phyloP scores from a whole-genome alignment of 2,113 vertebrate species.

The Austrofundulus limnaeus region DNA sequence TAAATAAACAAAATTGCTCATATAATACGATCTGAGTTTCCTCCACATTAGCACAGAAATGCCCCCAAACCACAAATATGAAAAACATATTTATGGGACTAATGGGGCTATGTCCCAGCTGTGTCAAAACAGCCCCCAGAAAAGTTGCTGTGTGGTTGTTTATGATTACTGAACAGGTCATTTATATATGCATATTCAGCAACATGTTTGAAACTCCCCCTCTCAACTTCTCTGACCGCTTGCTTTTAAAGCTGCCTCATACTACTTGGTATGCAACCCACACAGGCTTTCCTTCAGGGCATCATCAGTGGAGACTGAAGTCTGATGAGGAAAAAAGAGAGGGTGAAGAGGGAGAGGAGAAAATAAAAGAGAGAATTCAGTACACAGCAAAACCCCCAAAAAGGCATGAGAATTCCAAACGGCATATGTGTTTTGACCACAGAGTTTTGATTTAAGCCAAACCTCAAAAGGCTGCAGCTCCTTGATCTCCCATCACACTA shows the following conservation, averaged over 20 bases:
- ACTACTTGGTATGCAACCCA: constrained; percentile 73
- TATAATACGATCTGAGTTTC: constrained; percentile 42
- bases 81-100: constrained; percentile 70
- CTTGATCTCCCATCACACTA: constrained; percentile 35
- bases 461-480: constrained; percentile 43
- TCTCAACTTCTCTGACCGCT: constrained; percentile 59
- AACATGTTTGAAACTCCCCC: constrained; percentile 64
- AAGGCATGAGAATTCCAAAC: constrained; percentile 51
- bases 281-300: constrained; percentile 71
- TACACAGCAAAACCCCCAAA: constrained; percentile 47
- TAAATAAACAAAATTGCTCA: constrained; percentile 49
- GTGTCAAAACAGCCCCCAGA: constrained; percentile 72
- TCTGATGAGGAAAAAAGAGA: constrained; percentile 73
- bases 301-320: constrained; percentile 75
- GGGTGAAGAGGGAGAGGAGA: constrained; percentile 40
- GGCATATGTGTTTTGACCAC: constrained; percentile 56
- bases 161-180: constrained; percentile 73
- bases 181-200: constrained; percentile 78
- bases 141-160: constrained; percentile 63
- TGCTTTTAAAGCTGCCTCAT: constrained; percentile 63
- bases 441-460: constrained; percentile 60
- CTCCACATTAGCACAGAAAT: constrained; percentile 50
- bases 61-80: constrained; percentile 62
- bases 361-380: constrained; percentile 59
- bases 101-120: constrained; percentile 67